Evolutionary conservation across 2,797 vertebrate species (phyloP), one percentile per base, ranked within the genome.

Genomic region (Lagocephalus sceleratus): DNA sequence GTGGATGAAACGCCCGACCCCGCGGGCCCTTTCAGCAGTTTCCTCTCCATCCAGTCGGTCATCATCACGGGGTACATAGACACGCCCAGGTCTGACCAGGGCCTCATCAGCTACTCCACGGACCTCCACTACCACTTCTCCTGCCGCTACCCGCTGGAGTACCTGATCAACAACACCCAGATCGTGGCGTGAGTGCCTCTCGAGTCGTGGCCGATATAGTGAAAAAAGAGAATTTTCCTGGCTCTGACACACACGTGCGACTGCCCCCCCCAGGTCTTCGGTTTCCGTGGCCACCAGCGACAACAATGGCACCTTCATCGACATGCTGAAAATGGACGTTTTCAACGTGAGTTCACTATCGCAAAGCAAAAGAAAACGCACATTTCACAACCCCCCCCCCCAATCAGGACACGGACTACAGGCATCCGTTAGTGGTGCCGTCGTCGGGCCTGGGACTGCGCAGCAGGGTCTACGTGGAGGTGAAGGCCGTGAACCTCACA

Each of bases 91-190:
- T 53, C 87, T 0, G 74, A 78, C 12, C 47, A 47, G n/a, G 89
- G 90, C 0, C 0, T 89, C 25, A 85, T 93, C 66, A 91, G 90
- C 78, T 93, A 91, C 73, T 63, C 86, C 57, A 92, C 92, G 14
- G 91, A 93, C 67, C 81, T 93, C 17, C 89, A 88, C 78, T 93
- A 93, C 47, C 86, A 85, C 57, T 92, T 93, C 71, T 88, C 92
- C 67, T 93, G 92, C 70, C 86, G 77, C 40, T 93, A 92, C 68
- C 91, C 91, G 0, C 71, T 93, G 54, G 87, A 92, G 63, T 92
- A 92, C 55, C 75, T 92, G 26, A 43, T 92, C 41, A 92, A 92
- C 76, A 90, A 93, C 78, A 92, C 88, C 43, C 51, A 88, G 62
- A 85, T 92, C 19, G 60, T 85, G 16, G 84, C 85, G 91, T 93